A percentile compares a stretch with the other conserved stretches of the same genome.
Evolutionary conservation across 2,888 invertebrate species (phyloP).

Genomic region (Tridacna crocea): DNA sequence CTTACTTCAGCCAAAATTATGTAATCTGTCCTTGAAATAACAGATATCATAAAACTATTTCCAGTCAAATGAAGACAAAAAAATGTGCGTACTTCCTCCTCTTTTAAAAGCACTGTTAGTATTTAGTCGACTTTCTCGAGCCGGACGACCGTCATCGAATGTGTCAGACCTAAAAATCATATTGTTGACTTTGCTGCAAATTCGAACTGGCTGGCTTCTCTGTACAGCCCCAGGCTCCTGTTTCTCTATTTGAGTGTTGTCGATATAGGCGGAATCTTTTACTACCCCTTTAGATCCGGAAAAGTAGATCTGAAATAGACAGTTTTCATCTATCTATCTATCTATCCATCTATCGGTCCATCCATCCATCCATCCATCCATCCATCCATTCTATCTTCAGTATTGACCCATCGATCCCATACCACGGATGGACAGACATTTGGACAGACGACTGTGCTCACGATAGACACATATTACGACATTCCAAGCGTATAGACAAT

Average conservation of each 20-base stretch:
- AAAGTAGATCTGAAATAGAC: conserved; percentile 41
- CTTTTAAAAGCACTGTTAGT: background rate
- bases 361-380: too few relatives aligned
- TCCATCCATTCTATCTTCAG: too few relatives aligned
- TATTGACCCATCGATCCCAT: too few relatives aligned
- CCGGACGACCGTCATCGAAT: conserved; percentile 50
- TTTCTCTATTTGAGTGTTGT: conserved; percentile 47
- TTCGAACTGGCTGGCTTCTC: conserved; percentile 24
- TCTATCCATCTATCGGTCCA: too few relatives aligned
- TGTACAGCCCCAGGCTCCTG: conserved; percentile 29
- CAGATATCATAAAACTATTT: background rate
- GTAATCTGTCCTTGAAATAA: too few relatives aligned
- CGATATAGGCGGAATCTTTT: conserved; percentile 54
- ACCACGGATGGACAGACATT: too few relatives aligned
- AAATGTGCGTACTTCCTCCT: background rate
- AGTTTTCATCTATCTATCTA: background rate
- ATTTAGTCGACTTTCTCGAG: background rate
- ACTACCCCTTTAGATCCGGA: conserved; percentile 37
- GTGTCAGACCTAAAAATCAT: conserved; percentile 56
- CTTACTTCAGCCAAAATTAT: too few relatives aligned
- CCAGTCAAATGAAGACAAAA: background rate
- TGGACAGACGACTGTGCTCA: too few relatives aligned
- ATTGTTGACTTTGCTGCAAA: conserved; percentile 8
- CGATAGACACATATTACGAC: too few relatives aligned
- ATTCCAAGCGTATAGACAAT: too few relatives aligned